Evolutionary conservation across 2,113 vertebrate genomes (phyloP), one percentile per base, ranked within the genome.

Genomic region (Hucho hucho): DNA sequence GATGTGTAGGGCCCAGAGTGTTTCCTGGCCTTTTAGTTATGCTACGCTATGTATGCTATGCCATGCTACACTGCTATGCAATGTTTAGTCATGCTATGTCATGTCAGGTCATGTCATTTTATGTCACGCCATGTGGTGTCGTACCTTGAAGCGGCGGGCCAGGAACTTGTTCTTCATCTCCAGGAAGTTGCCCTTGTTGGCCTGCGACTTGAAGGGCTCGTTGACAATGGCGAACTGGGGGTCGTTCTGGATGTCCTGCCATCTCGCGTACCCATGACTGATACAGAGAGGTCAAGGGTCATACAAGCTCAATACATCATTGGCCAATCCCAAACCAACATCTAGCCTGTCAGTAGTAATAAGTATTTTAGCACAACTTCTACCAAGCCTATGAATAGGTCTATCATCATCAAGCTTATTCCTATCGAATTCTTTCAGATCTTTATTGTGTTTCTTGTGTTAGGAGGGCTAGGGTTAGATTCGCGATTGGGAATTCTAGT

Each of bases 91-190:
- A 18, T 18, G 56, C 14, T 58, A 58, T 37, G 32, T 37, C 32
- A 37, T 43, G 37, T 43, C 37, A 11, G 32, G 6, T 37, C 11
- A 43, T 43, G 37, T 43, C 37, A 43, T 43, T 11, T 43, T 43
- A 43, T 43, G 37, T 43, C 37, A 43, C 37, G 9, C 37, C 37
- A 43, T 43, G 37, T 12, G 37, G 9, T 1, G 22, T 70, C 79
- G 11, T 86, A 97, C 97, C 95, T 97, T 98, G 81, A 97, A 98
- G 72, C 96, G 93, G 29, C 97, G 92, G 6, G 96, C 97, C 80
- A 98, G 90, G 83, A 98, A 98, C 86, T 98, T 98, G 90, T 98
- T 98, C 92, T 98, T 98, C 96, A 98, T 98, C 87, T 98, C 97
- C 89, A 97, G 88, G 89, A 98, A 98, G 91, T 98, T 98, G 4